Conservation (phyloP, 2,888 invertebrate genomes). For the Drosophila histrio region DNA sequence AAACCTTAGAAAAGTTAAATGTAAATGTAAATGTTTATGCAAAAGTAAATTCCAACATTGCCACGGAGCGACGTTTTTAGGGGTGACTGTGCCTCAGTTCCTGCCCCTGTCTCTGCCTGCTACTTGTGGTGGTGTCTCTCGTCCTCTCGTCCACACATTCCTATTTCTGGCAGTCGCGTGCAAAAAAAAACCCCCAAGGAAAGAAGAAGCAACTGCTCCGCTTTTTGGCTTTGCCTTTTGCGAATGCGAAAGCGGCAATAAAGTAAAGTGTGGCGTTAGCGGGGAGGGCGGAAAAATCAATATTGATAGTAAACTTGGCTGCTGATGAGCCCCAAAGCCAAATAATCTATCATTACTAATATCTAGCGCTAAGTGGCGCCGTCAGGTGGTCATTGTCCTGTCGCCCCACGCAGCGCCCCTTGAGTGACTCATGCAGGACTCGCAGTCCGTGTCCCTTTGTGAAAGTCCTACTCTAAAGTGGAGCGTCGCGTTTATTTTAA, state of each 20-base stretch:
- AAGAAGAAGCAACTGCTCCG: constrained; percentile 31
- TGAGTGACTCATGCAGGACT: constrained; percentile 52
- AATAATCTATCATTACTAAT: constrained; percentile 6
- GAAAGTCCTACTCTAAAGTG: constrained; percentile 22
- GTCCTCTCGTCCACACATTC: constrained; percentile 29
- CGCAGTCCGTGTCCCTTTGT: neutral
- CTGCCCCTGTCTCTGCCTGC: neutral
- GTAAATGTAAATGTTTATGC: constrained; percentile 61
- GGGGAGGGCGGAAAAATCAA: constrained; percentile 59
- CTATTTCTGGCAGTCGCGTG: constrained; percentile 48
- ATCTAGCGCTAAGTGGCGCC: constrained; percentile 42
- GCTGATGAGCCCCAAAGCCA: constrained; percentile 19
- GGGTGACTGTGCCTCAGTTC: constrained; percentile 53
- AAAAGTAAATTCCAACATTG: constrained; percentile 77
- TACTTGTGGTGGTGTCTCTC: constrained; percentile 42
- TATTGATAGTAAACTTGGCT: constrained; percentile 56
- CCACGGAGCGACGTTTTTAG: constrained; percentile 37
- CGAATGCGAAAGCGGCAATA: constrained; percentile 49
- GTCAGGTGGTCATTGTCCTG: constrained; percentile 70
- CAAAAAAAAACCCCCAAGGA: constrained; percentile 41
- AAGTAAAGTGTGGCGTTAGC: constrained; percentile 49
- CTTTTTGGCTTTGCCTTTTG: constrained; percentile 35
- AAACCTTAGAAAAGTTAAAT: constrained; percentile 66
- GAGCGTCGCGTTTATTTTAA: constrained; percentile 36
- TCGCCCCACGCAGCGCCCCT: neutral